Conservation (phyloP, 2,888 invertebrate genomes). For the Protula sp. region DNA sequence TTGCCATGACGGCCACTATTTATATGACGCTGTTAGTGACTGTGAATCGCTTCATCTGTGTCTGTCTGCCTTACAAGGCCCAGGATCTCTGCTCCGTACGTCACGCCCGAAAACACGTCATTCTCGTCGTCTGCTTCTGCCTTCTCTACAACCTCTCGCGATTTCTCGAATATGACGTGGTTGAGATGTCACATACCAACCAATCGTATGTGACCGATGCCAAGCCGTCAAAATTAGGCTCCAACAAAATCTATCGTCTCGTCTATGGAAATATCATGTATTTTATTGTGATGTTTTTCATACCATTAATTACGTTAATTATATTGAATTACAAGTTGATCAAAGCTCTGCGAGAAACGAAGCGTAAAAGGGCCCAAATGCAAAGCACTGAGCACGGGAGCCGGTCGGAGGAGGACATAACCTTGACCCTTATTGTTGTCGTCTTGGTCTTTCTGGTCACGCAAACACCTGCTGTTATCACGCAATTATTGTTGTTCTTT, state of each 20-base stretch:
- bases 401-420: slow-evolving; percentile 29
- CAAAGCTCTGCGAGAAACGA: slow-evolving; percentile 22
- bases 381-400: slow-evolving; percentile 5
- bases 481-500: slow-evolving; percentile 21
- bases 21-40: slow-evolving; percentile 27
- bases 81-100: slow-evolving; percentile 21
- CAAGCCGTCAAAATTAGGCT: slow-evolving; percentile 4
- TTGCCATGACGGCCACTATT: slow-evolving; percentile 23
- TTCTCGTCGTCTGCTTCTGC: slow-evolving; percentile 19
- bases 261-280: slow-evolving; percentile 24
- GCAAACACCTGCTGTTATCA: slow-evolving; percentile 28
- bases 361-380: slow-evolving; percentile 22
- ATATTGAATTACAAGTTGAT: slow-evolving; percentile 25
- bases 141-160: slow-evolving; percentile 25
- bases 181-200: not conserved
- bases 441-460: slow-evolving; percentile 28
- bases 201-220: not conserved
- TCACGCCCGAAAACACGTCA: slow-evolving; percentile 22
- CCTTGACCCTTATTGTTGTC: slow-evolving; percentile 27
- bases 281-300: slow-evolving; percentile 26
- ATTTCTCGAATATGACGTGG: slow-evolving; percentile 25
- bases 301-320: slow-evolving; percentile 23
- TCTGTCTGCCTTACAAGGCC: slow-evolving; percentile 25
- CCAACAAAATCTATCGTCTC: slow-evolving; percentile 20
- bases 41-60: slow-evolving; percentile 22